These are phyloP conservation scores for Synchiropus splendidus DNA, from an alignment of 2,113 vertebrate species.

Conservation along the genomic window DNA sequence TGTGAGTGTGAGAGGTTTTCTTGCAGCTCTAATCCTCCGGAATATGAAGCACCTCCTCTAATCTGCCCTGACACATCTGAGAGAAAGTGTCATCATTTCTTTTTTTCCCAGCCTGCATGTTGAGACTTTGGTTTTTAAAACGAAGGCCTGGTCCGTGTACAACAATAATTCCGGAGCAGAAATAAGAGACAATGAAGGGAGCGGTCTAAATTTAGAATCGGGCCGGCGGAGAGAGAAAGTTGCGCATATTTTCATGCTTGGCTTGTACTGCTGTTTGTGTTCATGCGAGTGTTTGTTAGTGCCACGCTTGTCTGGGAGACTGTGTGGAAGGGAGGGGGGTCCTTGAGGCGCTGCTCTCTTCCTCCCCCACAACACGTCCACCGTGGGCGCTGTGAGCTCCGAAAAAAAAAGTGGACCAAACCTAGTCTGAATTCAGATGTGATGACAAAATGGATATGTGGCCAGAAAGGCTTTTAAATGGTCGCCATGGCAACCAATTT, in stretches of 20 bases:
- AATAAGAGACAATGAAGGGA: conserved; percentile 7
- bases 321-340: conserved; percentile 7
- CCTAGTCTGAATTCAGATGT: no score
- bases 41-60: conserved; percentile 28
- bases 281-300: conserved; percentile 36
- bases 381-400: conserved; percentile 11
- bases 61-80: conserved; percentile 44
- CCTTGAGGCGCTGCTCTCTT: conserved; percentile 46
- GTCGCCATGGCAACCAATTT: conserved; percentile 45
- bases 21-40: conserved; percentile 23
- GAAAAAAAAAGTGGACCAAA: conserved; percentile 1
- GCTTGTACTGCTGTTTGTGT: conserved; percentile 51
- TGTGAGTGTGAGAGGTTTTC: not conserved
- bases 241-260: conserved; percentile 56
- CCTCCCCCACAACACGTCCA: conserved; percentile 27
- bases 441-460: conserved; percentile 17
- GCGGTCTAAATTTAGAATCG: conserved; percentile 48
- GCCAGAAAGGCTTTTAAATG: conserved; percentile 19
- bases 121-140: no score
- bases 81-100: conserved; percentile 27
- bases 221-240: conserved; percentile 54
- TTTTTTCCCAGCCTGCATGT: conserved; percentile 16
- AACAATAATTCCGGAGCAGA: conserved; percentile 3
- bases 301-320: conserved; percentile 22
- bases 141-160: no score